These are phyloP conservation scores for Mus minutoides DNA, from an alignment of 2,797 vertebrate species.

Conservation along the genomic window DNA sequence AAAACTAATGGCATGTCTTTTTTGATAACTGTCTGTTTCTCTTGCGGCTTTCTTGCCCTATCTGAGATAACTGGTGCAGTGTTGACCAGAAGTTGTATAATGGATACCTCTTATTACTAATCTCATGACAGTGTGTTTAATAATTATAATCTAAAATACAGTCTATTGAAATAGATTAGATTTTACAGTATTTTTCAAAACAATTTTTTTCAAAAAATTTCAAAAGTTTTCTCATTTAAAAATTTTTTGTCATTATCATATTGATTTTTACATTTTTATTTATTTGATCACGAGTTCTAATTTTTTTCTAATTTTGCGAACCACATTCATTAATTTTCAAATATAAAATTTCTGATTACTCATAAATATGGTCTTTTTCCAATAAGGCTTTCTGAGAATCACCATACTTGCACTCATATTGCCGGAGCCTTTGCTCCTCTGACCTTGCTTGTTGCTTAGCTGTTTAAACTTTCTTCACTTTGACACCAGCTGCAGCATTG, in stretches of 20 bases:
- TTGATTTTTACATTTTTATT: background rate
- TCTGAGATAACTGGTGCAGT: background rate
- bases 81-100: background rate
- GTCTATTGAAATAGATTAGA: background rate
- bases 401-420: too few species aligned
- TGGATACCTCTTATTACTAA: background rate
- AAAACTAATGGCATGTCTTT: background rate
- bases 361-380: background rate
- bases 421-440: too few species aligned
- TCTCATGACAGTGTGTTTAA: background rate
- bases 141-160: background rate
- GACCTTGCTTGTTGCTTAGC: background rate
- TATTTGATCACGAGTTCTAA: background rate
- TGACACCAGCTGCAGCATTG: background rate
- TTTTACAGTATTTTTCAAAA: background rate
- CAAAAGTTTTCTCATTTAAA: background rate
- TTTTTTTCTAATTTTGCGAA: background rate
- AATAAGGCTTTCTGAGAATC: background rate
- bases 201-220: background rate
- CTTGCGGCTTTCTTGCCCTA: background rate
- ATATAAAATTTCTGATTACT: background rate
- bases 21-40: background rate
- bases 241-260: background rate
- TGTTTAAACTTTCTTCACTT: background rate
- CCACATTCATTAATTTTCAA: background rate